phyloP scores from a whole-genome alignment of 2,888 invertebrate species.

The Epirrhoe alternata region DNA sequence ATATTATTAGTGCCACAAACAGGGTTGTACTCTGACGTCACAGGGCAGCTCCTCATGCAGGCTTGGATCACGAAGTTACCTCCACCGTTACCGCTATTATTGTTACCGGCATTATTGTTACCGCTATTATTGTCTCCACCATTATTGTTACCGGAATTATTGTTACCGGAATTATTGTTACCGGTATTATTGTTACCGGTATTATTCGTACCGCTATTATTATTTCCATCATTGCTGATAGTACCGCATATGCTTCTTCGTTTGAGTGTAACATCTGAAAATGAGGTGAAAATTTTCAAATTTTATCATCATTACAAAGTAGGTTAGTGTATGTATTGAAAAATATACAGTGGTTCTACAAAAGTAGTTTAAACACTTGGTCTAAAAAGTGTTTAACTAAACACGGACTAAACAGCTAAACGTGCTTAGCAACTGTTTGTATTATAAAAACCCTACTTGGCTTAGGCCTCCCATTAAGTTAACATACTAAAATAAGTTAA shows the following conservation, averaged over 20 bases:
- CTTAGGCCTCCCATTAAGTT: too few species aligned
- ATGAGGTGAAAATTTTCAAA: background rate
- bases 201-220: background rate
- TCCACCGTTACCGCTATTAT: background rate
- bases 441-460: too few species aligned
- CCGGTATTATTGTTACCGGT: background rate
- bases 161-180: background rate
- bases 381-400: too few species aligned
- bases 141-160: background rate
- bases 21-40: constrained; percentile 72
- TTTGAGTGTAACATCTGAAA: constrained; percentile 21
- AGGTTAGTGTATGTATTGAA: too few species aligned
- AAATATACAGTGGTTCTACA: too few species aligned
- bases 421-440: too few species aligned
- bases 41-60: constrained; percentile 60
- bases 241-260: constrained; percentile 6
- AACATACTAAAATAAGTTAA: too few species aligned
- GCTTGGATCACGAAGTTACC: background rate
- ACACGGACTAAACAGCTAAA: too few species aligned
- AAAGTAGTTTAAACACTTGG: too few species aligned
- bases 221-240: background rate
- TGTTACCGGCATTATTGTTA: constrained; percentile 2
- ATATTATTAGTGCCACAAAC: constrained; percentile 71
- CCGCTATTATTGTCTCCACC: background rate
- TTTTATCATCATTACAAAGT: background rate